Evolutionary conservation across 2,797 vertebrate species (phyloP).

Genomic region (Chelon auratus): DNA sequence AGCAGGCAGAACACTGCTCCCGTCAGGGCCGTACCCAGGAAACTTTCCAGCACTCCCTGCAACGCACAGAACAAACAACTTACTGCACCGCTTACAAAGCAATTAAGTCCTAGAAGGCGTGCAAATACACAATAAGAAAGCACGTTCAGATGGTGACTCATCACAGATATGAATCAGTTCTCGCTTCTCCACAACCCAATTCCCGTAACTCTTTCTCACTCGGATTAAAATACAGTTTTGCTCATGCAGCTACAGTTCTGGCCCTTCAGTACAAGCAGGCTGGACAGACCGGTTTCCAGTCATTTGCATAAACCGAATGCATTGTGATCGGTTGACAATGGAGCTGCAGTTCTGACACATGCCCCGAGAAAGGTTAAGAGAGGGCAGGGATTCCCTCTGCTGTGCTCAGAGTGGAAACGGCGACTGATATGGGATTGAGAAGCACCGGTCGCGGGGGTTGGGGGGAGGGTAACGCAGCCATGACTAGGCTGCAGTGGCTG

Average conservation of each 20-base stretch:
- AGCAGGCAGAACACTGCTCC: constrained; percentile 94
- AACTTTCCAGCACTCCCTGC: constrained; percentile 87
- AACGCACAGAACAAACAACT: not conserved
- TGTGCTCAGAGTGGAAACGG: not conserved
- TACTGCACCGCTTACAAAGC: not conserved
- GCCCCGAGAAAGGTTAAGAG: constrained; percentile 22
- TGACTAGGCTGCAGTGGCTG: constrained; percentile 63
- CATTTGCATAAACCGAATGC: not conserved
- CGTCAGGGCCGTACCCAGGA: constrained; percentile 93
- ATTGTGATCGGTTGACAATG: not conserved
- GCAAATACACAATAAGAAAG: not conserved
- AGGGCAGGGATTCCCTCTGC: constrained; percentile 71
- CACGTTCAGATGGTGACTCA: not conserved
- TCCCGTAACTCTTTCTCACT: constrained; percentile 23
- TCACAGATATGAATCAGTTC: too few relatives aligned
- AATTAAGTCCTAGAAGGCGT: not conserved
- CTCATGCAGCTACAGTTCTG: constrained; percentile 15
- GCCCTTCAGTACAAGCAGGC: constrained; percentile 36
- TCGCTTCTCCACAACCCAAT: too few relatives aligned
- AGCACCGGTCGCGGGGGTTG: not conserved
- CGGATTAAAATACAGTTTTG: constrained; percentile 39
- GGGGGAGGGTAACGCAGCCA: constrained; percentile 33
- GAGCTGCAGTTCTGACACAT: not conserved
- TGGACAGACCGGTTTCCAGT: constrained; percentile 1
- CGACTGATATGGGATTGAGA: constrained; percentile 6